Base-by-base conservation (phyloP, 2,797 vertebrate species). In the Masticophis lateralis region DNA sequence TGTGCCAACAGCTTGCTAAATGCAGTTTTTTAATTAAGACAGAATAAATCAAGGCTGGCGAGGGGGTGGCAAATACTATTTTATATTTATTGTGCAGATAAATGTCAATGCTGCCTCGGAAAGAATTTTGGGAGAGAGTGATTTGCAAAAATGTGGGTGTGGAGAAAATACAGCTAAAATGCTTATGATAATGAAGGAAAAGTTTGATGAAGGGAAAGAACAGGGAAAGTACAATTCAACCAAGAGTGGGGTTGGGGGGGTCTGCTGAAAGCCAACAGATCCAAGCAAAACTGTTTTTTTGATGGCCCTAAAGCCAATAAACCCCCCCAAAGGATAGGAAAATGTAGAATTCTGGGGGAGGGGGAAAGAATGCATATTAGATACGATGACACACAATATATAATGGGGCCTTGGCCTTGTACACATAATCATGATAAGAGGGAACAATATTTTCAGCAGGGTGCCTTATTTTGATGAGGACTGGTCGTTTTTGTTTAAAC, bases 11-110 rank as follows among this genome's bases (percentile, higher is more conserved):
- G 47, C 16, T 91, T 86, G 57, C n/a, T 89, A 88, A 86, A 25
- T 86, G 32, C 57, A 86, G 66, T 79, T 89, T 89, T 93, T 91
- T 56, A 91, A 86, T 89, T 86, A 91, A 89, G 90, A 32, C 69
- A 88, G 32, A 86, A 93, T 86, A 86, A 86, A 91, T 89, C 69
- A 91, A 60, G 56, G 5, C 87, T 43, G 18, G 22, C 56, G 27
- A 66, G 59, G 87, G 53, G 69, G 32, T 66, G 13, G 90, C 25
- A 61, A 91, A 61, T 56, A 32, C 53, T 69, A 32, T 88, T 86
- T 60, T 74, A 91, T 32, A 89, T 86, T 93, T 89, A 89, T 79
- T 56, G 20, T n/a, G 86, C 69, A 88, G 51, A 86, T 88, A 89
- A n/a, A 74, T 90, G 86, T 74, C 28, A 87, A 32, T 69, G 16